Evolutionary conservation across 1,140 invertebrate genomes (phyloP).

Genomic region (Schlechtendalia chinensis): DNA sequence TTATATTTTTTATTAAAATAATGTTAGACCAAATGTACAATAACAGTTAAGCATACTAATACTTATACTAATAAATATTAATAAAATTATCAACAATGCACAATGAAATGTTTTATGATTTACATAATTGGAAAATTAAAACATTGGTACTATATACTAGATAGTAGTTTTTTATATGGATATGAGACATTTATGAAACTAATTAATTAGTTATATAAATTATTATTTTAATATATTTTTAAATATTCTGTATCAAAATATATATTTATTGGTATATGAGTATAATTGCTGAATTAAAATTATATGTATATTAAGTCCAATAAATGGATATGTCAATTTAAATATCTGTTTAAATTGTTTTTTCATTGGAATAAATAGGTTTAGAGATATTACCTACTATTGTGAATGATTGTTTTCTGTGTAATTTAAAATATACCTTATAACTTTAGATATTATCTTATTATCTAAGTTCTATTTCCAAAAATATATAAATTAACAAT

Average conservation of each 20-base stretch:
- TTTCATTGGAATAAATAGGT: too few species aligned
- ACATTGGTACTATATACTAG: neutral
- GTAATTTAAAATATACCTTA: neutral
- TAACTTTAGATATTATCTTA: too few species aligned
- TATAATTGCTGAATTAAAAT: too few species aligned
- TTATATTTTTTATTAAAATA: constrained; percentile 1
- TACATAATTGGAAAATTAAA: neutral
- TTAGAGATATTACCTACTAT: neutral
- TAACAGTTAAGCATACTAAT: neutral
- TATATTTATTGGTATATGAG: too few species aligned
- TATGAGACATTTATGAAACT: neutral
- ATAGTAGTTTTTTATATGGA: neutral
- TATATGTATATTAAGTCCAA: too few species aligned
- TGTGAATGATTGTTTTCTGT: neutral
- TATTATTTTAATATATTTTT: too few species aligned
- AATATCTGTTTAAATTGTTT: neutral
- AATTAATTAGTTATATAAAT: too few species aligned
- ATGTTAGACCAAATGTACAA: neutral
- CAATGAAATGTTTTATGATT: neutral
- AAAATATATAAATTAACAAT: neutral
- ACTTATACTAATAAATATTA: neutral
- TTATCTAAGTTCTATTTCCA: neutral
- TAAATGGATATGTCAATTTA: neutral
- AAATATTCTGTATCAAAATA: too few species aligned
- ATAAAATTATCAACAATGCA: neutral